These are phyloP conservation scores for Cliona cf. orientalis DNA, from an alignment of 37 sponge, comb jelly and placozoan species.

Conservation along the genomic window DNA sequence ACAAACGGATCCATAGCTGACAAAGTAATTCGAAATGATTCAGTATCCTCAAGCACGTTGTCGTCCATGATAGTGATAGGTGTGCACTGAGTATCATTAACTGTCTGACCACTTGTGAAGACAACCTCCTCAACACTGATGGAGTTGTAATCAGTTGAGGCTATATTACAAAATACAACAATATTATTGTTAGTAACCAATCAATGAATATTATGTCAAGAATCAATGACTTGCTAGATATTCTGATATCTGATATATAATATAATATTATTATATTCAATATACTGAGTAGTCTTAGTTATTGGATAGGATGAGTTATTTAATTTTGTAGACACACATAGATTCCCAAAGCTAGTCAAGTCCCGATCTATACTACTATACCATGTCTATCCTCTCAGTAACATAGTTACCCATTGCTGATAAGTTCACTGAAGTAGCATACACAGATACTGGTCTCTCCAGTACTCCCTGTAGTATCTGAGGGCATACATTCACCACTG, in stretches of 20 bases:
- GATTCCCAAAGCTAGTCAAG: background rate
- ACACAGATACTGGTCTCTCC: background rate
- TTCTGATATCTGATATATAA: too few species aligned
- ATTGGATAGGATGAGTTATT: too few species aligned
- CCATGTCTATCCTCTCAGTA: too few species aligned
- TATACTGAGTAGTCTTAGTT: too few species aligned
- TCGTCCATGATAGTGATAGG: background rate
- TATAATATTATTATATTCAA: too few species aligned
- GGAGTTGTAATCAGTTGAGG: background rate
- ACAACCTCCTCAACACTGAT: background rate
- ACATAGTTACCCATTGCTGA: background rate
- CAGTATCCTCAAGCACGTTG: background rate
- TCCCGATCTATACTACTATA: background rate
- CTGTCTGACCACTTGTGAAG: background rate
- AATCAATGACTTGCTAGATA: too few species aligned
- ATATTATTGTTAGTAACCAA: background rate
- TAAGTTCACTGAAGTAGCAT: background rate
- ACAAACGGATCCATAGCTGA: background rate
- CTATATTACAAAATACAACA: background rate
- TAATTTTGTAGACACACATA: too few species aligned
- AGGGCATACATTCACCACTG: background rate
- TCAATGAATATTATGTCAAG: too few species aligned
- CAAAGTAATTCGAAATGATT: background rate
- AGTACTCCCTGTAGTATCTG: background rate
- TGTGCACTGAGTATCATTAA: background rate